A percentile compares a stretch with the other conserved stretches of the same genome.
Evolutionary conservation across 2,888 invertebrate species (phyloP).

Genomic region (Alsophila aescularia): DNA sequence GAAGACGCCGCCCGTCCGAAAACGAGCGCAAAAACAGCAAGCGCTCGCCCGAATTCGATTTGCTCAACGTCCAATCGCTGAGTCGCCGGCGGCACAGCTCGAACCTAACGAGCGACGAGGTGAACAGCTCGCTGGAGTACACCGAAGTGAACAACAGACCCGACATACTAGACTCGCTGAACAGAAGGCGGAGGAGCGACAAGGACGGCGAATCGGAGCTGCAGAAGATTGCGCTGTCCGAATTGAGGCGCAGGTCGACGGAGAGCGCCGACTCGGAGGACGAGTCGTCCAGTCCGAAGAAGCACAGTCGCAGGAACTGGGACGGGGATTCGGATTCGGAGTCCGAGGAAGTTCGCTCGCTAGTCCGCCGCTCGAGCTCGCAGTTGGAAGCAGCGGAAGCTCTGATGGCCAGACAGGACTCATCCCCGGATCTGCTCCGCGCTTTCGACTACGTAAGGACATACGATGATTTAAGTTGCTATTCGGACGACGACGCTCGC

Average conservation of each 20-base stretch:
- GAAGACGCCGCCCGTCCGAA: constrained; percentile 72
- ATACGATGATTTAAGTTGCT: constrained; percentile 76
- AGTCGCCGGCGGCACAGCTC: constrained; percentile 77
- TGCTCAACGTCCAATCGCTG: constrained; percentile 72
- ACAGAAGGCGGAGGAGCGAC: constrained; percentile 60
- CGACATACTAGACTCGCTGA: constrained; percentile 75
- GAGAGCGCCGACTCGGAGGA: constrained; percentile 74
- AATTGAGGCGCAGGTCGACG: constrained; percentile 73
- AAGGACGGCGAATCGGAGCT: constrained; percentile 67
- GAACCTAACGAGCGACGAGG: constrained; percentile 77
- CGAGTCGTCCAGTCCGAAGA: constrained; percentile 69
- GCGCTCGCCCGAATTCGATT: constrained; percentile 76
- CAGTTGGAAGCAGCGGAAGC: constrained; percentile 86
- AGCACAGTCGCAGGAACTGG: constrained; percentile 65
- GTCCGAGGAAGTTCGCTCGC: constrained; percentile 86
- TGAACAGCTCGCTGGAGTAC: constrained; percentile 80
- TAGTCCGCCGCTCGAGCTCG: constrained; percentile 86
- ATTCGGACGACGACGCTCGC: constrained; percentile 53
- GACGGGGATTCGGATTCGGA: constrained; percentile 86
- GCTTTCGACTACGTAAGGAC: constrained; percentile 82
- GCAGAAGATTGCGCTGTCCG: constrained; percentile 72
- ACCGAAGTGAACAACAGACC: constrained; percentile 79
- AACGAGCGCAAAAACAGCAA: constrained; percentile 70
- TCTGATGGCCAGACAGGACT: constrained; percentile 77
- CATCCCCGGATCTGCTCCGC: constrained; percentile 76